Base-by-base conservation (phyloP, 1,140 invertebrate genomes). In the Lepidurus packardi region DNA sequence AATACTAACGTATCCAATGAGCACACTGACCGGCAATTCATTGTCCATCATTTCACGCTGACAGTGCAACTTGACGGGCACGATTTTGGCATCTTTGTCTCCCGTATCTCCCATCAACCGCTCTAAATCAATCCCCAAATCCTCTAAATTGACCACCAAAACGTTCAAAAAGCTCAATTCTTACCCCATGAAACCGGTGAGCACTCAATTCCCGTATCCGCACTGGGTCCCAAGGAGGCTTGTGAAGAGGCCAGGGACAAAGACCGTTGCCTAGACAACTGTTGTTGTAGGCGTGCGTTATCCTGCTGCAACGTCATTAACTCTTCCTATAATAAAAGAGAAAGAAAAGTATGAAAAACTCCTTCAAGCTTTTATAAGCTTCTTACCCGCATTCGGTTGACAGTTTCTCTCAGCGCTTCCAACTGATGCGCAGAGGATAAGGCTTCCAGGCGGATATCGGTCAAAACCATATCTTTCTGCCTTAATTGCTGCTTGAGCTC, bases 251-350 rank as follows among this genome's bases (percentile, higher is more conserved):
- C 91, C 47, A 94, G 83, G 0, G 53, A 65, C 7, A 65, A 65
- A 13, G 53, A 65, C 13, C 53, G 53, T 65, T 94, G 91, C 41
- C 90, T 92, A 6, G 91, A 92, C 1, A 97, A 92, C 81, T 96
- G 86, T 81, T 93, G 89, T 82, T 98, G 95, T 0, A 99, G 88
- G 45, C 96, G 89, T 82, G 98, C 95, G 85, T 98, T 98, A 84
- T 98, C 98, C 83, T 98, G 95, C 84, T 98, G 98, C 81, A 99
- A 86, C 82, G 93, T 95, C 81, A 95, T 86, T 95, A 98, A 98
- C 87, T 99, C 96, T 84, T 92, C 94, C 93, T 96, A 85, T 45
- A 88, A 87, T 4, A 34, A 8, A 43, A 25, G 53, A 4, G 45
- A 41, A 44, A 34, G 9, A 0, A 13, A 41, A 42, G 21, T 13